Conservation (phyloP, 2,888 invertebrate genomes). For the Pristionchus exspectatus region DNA sequence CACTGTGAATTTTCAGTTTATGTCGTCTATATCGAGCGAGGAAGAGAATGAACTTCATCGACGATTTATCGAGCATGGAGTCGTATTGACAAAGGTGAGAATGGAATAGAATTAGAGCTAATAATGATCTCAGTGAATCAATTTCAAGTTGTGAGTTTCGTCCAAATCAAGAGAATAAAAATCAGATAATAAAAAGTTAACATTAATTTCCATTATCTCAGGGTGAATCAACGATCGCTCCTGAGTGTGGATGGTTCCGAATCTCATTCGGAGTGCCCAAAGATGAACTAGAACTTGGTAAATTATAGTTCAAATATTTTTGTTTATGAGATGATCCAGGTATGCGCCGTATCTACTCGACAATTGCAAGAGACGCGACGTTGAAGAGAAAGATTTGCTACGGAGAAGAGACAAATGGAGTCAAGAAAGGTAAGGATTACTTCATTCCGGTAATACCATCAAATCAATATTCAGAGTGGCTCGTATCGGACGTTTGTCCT, state of each 20-base stretch:
- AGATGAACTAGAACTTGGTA: conserved; percentile 35
- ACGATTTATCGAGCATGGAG: conserved; percentile 37
- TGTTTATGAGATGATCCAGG: not conserved
- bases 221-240: not conserved
- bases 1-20: not conserved
- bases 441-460: not conserved
- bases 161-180: not conserved
- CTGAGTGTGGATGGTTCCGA: conserved; percentile 42
- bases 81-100: conserved; percentile 25
- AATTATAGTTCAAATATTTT: not conserved
- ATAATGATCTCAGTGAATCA: no score
- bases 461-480: conserved; percentile 28
- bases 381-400: not conserved
- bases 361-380: not conserved
- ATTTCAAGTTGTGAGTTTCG: not conserved
- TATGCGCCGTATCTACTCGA: conserved; percentile 30
- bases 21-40: not conserved
- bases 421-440: conserved; percentile 10
- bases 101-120: not conserved
- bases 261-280: conserved; percentile 46
- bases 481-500: conserved; percentile 26
- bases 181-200: not conserved
- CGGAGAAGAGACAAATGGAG: not conserved
- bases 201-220: not conserved
- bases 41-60: conserved; percentile 11